These are phyloP conservation scores for Oryzias celebensis DNA, from an alignment of 2,113 vertebrate genomes.

Conservation along the genomic window DNA sequence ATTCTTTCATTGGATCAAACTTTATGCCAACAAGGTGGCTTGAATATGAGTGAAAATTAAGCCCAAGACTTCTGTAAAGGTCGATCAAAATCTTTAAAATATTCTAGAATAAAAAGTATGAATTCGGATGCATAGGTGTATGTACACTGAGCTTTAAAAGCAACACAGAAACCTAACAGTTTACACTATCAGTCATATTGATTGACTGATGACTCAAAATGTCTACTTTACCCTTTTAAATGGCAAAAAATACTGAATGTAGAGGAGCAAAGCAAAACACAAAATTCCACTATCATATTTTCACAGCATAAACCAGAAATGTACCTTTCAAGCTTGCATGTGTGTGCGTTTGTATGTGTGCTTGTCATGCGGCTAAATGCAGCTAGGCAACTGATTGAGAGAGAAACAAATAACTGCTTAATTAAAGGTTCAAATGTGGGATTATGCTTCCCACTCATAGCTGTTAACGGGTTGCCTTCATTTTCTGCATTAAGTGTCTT, in stretches of 20 bases:
- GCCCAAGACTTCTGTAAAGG: slow-evolving; percentile 47
- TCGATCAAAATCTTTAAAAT: slow-evolving; percentile 57
- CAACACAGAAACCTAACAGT: no score
- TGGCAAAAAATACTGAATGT: no score
- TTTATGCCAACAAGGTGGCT: slow-evolving; percentile 49
- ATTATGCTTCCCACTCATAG: slow-evolving; percentile 34
- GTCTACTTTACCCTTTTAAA: no score
- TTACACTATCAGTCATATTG: no score
- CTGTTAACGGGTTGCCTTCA: slow-evolving; percentile 11
- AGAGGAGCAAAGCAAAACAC: no score
- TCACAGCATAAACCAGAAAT: no score
- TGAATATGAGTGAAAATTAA: slow-evolving; percentile 50
- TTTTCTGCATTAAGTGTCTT: slow-evolving; percentile 30
- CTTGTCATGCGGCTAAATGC: slow-evolving; percentile 10
- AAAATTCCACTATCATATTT: no score
- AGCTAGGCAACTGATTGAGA: slow-evolving; percentile 33
- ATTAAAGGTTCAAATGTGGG: slow-evolving; percentile 37
- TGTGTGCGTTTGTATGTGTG: background rate
- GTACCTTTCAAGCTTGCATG: no score
- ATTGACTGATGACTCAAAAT: no score
- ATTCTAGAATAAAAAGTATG: slow-evolving; percentile 34
- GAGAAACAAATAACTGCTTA: slow-evolving; percentile 12
- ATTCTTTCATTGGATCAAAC: slow-evolving; percentile 65
- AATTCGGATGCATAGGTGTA: no score
- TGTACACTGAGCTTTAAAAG: no score